Evolutionary conservation across 2,888 invertebrate species (phyloP).

Genomic region (Deilephila elpenor): DNA sequence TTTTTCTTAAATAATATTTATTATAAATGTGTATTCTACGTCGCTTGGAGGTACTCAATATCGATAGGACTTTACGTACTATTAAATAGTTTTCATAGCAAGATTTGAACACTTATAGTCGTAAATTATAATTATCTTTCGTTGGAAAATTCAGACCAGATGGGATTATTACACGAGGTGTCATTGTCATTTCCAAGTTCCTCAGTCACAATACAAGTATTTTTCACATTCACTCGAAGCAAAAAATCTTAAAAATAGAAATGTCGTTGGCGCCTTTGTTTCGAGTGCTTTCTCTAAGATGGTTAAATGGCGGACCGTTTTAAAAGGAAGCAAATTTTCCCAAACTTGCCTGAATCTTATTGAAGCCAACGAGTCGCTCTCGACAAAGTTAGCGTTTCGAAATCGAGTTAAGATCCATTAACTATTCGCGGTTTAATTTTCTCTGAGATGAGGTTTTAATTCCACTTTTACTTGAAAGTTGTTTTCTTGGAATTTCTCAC

Average conservation of each 20-base stretch:
- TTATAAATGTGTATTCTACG: conserved; percentile 43
- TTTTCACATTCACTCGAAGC: background rate
- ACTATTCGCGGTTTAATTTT: conserved; percentile 79
- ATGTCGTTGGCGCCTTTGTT: conserved; percentile 46
- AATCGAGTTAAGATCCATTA: conserved; percentile 80
- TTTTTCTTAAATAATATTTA: conserved; percentile 48
- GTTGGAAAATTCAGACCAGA: background rate
- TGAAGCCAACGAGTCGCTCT: conserved; percentile 72
- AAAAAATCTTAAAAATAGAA: conserved; percentile 42
- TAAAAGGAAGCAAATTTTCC: conserved; percentile 69
- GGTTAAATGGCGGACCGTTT: conserved; percentile 60
- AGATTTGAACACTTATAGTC: background rate
- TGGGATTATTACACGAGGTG: conserved; percentile 3
- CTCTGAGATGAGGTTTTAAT: conserved; percentile 75
- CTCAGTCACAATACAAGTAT: background rate
- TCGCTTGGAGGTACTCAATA: conserved; percentile 11
- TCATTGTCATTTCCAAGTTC: background rate
- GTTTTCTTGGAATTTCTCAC: conserved; percentile 50
- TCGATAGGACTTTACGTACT: background rate
- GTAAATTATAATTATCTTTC: background rate
- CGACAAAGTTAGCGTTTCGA: conserved; percentile 73
- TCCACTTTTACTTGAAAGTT: conserved; percentile 62
- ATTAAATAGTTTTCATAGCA: background rate
- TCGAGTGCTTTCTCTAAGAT: conserved; percentile 49
- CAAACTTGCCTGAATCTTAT: conserved; percentile 73